Evolutionary conservation across 2,113 vertebrate species (phyloP).

Genomic region (Vidua macroura): DNA sequence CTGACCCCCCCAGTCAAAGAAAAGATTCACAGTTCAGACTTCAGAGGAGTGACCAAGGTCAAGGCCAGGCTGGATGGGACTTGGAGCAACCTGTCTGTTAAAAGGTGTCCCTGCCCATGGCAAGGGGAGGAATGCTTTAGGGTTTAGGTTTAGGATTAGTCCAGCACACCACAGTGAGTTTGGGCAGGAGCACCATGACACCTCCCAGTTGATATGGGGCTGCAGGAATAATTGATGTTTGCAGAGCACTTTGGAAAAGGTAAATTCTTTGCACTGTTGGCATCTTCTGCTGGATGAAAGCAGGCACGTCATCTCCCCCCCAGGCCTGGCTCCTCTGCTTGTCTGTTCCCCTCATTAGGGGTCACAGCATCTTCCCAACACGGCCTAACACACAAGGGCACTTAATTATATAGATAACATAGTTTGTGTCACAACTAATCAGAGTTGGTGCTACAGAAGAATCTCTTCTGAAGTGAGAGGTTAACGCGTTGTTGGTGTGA

Average conservation of each 20-base stretch:
- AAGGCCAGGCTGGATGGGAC: background rate
- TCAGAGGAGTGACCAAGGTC: background rate
- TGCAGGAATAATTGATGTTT: background rate
- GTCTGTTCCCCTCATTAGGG: background rate
- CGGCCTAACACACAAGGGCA: conserved; percentile 3
- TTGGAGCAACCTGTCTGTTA: too few species aligned
- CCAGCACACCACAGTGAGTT: fast-evolving
- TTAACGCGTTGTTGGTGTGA: background rate
- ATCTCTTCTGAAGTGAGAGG: conserved; percentile 12
- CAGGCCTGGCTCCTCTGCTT: background rate
- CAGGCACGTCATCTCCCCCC: background rate
- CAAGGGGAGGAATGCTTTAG: background rate
- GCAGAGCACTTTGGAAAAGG: background rate
- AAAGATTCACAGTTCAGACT: background rate
- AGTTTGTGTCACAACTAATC: conserved; percentile 58
- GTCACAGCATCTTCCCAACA: conserved; percentile 23
- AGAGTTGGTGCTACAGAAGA: background rate
- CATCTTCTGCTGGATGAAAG: background rate
- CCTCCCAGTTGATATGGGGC: fast-evolving
- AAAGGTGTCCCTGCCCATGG: background rate
- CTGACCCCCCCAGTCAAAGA: background rate
- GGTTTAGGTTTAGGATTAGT: background rate
- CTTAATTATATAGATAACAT: conserved; percentile 41
- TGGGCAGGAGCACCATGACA: fast-evolving
- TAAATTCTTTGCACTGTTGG: fast-evolving